Conservation (phyloP, 1,140 invertebrate genomes). For the Drosophila serrata region DNA sequence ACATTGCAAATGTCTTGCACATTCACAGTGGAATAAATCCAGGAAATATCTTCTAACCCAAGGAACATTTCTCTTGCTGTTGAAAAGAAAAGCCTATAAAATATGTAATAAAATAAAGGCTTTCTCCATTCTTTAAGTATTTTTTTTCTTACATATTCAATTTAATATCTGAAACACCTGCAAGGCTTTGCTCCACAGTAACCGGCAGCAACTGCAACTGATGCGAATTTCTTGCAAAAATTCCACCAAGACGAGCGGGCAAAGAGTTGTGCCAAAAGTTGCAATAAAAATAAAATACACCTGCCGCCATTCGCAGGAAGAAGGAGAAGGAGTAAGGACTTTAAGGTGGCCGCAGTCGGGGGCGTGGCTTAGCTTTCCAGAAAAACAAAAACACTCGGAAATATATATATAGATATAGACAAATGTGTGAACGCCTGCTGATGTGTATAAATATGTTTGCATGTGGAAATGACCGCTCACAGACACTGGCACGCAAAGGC, state of each 20-base stretch:
- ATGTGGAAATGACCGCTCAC: conserved; percentile 45
- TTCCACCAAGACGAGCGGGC: conserved; percentile 36
- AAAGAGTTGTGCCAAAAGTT: conserved; percentile 59
- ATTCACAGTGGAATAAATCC: conserved; percentile 33
- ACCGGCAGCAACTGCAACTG: conserved; percentile 72
- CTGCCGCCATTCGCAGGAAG: conserved; percentile 46
- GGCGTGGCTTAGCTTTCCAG: conserved; percentile 4
- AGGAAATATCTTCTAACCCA: background rate
- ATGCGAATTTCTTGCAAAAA: conserved; percentile 75
- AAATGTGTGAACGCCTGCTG: conserved; percentile 9
- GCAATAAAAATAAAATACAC: conserved; percentile 77
- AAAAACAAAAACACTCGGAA: conserved; percentile 16
- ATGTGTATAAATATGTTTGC: conserved; percentile 48
- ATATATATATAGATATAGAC: no score
- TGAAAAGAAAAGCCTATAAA: no score
- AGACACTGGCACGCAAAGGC: conserved; percentile 48
- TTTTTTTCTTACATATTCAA: background rate
- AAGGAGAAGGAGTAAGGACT: conserved; percentile 19
- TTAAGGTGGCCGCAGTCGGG: conserved; percentile 35
- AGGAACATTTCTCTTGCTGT: background rate
- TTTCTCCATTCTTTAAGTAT: background rate
- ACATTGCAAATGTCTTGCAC: conserved; percentile 56
- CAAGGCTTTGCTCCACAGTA: conserved; percentile 4
- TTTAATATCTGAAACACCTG: background rate
- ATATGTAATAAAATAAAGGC: background rate